Percentiles rank a stretch among this genome's conserved stretches.
Conservation (phyloP, 2,888 invertebrate genomes). For the Lithophane leautieri region DNA sequence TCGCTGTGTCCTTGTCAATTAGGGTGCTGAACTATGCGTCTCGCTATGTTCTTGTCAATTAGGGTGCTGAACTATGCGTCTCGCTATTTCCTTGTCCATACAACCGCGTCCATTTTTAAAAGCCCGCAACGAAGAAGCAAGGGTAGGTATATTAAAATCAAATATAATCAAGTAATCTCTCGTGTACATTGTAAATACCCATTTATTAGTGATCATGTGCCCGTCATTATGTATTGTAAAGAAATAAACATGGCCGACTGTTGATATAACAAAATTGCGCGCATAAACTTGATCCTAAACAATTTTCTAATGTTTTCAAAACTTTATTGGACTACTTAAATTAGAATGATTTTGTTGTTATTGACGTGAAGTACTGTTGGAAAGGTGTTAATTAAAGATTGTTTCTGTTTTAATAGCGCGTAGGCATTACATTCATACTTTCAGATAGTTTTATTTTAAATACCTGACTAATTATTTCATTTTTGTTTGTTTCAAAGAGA, state of each 20-base stretch:
- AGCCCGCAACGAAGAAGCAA: neutral
- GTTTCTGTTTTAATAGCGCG: neutral
- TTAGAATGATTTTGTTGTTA: conserved; percentile 17
- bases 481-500: neutral
- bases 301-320: conserved; percentile 32
- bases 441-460: neutral
- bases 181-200: conserved; percentile 68
- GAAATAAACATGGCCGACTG: conserved; percentile 71
- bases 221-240: conserved; percentile 82
- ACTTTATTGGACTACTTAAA: conserved; percentile 8
- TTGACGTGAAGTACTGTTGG: conserved; percentile 6
- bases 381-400: conserved; percentile 3
- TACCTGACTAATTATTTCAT: neutral
- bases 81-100: no score
- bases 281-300: conserved; percentile 56
- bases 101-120: neutral
- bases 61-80: neutral
- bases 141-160: conserved; percentile 37
- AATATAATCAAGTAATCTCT: conserved; percentile 31
- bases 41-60: no score
- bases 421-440: neutral
- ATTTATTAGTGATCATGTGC: conserved; percentile 67
- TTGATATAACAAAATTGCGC: conserved; percentile 70
- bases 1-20: no score
- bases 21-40: no score